A percentile compares a stretch with the other conserved stretches of the same genome.
Conservation (phyloP, 2,113 vertebrate genomes). For the Chaetops frenatus region DNA sequence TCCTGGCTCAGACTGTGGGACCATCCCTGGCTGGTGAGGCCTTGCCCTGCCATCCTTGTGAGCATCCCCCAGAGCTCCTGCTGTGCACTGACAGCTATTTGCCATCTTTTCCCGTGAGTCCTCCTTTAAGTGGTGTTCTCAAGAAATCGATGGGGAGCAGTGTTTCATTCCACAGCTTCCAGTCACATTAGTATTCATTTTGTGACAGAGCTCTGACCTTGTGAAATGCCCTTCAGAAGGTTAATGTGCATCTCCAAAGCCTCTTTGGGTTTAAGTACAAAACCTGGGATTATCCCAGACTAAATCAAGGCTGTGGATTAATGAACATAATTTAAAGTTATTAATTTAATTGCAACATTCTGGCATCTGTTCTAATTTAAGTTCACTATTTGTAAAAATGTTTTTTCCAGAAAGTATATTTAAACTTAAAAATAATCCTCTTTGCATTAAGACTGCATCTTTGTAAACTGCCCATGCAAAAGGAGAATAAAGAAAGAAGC, state of each 20-base stretch:
- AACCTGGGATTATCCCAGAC: constrained; percentile 60
- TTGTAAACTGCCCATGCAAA: neutral
- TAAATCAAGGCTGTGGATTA: constrained; percentile 52
- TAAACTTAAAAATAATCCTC: neutral
- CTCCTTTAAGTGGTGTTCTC: neutral
- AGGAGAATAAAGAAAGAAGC: neutral
- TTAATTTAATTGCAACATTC: constrained; percentile 49
- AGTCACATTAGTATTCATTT: neutral
- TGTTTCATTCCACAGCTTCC: neutral
- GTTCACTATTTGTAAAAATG: neutral
- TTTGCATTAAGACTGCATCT: neutral
- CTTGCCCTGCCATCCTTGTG: rapidly evolving
- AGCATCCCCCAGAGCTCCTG: neutral
- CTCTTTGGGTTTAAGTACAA: constrained; percentile 54
- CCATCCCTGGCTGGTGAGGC: neutral
- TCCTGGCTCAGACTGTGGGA: neutral
- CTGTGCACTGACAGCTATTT: neutral
- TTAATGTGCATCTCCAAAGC: constrained; percentile 49
- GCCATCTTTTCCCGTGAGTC: neutral
- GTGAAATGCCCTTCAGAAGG: constrained; percentile 49
- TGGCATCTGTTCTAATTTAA: constrained; percentile 15
- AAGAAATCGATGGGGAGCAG: neutral
- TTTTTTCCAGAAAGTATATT: neutral
- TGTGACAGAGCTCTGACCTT: neutral
- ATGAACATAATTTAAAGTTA: constrained; percentile 56